These are phyloP conservation scores for Caenorhabditis zanzibari DNA, from an alignment of 2,888 invertebrate genomes.

Conservation along the genomic window DNA sequence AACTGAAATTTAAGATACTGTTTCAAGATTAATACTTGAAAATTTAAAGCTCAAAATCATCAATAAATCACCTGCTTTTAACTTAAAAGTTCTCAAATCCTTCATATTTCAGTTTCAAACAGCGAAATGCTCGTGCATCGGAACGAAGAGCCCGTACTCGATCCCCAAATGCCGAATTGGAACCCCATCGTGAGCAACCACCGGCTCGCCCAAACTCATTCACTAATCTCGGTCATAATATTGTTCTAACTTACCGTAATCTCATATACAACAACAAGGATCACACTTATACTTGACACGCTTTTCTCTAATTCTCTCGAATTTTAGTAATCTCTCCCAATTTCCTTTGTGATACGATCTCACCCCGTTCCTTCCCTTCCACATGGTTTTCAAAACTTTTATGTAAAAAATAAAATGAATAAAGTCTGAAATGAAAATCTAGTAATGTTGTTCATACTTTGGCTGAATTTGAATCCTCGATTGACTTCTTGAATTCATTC, in stretches of 20 bases:
- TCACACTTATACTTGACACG: slow-evolving; percentile 25
- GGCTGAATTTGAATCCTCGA: slow-evolving; percentile 12
- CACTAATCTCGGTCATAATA: slow-evolving; percentile 82
- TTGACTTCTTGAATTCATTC: slow-evolving; percentile 14
- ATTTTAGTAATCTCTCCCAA: slow-evolving; percentile 15
- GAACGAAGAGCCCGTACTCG: slow-evolving; percentile 79
- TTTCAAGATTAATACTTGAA: no score
- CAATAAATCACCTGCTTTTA: no score
- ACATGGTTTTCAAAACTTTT: background rate
- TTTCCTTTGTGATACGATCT: slow-evolving; percentile 22
- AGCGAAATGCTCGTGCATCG: slow-evolving; percentile 63
- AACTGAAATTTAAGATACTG: background rate
- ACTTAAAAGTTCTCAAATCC: no score
- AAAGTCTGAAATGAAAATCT: background rate
- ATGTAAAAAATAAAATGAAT: background rate
- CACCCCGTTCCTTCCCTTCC: background rate
- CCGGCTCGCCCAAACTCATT: slow-evolving; percentile 81
- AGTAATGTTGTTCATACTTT: slow-evolving; percentile 22
- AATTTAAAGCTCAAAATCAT: no score
- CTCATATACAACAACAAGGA: slow-evolving; percentile 69
- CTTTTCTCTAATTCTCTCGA: background rate
- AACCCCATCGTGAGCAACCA: slow-evolving; percentile 55
- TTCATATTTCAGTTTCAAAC: slow-evolving; percentile 67
- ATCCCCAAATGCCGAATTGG: slow-evolving; percentile 75
- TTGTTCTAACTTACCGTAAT: slow-evolving; percentile 78